These are phyloP conservation scores for Caenorhabditis sp. DNA, from an alignment of 2,888 invertebrate genomes.

Conservation along the genomic window DNA sequence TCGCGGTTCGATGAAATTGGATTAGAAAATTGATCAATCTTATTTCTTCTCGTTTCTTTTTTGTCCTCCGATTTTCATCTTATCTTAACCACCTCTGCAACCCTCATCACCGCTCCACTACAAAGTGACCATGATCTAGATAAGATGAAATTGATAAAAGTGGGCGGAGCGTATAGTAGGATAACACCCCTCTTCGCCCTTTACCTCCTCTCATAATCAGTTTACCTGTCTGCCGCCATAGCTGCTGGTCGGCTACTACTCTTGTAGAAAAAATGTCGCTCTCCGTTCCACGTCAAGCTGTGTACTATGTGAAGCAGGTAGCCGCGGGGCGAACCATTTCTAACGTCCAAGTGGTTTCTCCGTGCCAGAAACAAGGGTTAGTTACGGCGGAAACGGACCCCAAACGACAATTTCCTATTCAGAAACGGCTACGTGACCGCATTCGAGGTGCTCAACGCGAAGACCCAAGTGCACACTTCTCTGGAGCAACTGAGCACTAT, in stretches of 20 bases:
- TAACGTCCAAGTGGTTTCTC: constrained; percentile 54
- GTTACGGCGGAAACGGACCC: no score
- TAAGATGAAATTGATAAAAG: constrained; percentile 39
- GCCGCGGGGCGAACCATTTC: constrained; percentile 20
- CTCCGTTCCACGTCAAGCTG: constrained; percentile 50
- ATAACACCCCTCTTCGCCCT: no score
- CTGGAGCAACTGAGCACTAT: constrained; percentile 33
- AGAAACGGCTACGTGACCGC: constrained; percentile 21
- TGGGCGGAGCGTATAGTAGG: constrained; percentile 41
- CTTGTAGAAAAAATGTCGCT: constrained; percentile 38
- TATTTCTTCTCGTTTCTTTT: constrained; percentile 4
- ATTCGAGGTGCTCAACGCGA: background rate
- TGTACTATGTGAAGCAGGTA: constrained; percentile 41
- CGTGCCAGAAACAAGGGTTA: constrained; percentile 47
- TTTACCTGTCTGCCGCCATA: background rate
- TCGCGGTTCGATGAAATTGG: background rate
- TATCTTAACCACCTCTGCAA: no score
- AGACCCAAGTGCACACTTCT: constrained; percentile 25
- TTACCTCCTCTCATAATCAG: background rate
- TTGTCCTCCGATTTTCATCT: background rate
- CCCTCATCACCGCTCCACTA: no score
- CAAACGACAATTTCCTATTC: no score
- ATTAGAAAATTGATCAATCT: constrained; percentile 44
- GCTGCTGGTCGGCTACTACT: constrained; percentile 42
- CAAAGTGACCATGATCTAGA: constrained; percentile 43